Conservation (phyloP, 2,797 vertebrate species). For the Sebastes vulpes region DNA sequence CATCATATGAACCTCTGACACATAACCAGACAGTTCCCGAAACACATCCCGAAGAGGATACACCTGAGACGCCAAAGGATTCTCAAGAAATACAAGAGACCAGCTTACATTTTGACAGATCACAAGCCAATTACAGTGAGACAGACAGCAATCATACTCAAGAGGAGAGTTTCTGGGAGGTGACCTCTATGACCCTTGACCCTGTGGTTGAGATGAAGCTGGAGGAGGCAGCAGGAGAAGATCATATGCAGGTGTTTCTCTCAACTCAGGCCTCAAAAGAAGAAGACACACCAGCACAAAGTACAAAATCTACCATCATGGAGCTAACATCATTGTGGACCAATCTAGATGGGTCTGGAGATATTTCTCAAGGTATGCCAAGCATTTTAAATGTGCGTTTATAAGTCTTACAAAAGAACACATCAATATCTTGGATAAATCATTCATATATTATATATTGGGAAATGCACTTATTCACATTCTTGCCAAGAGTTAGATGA, state of each 20-base stretch:
- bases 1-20: slow-evolving; percentile 32
- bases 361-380: slow-evolving; percentile 71
- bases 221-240: slow-evolving; percentile 32
- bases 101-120: slow-evolving; percentile 19
- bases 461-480: not conserved
- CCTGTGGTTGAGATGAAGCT: slow-evolving; percentile 21
- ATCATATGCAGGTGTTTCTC: slow-evolving; percentile 13
- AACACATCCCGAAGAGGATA: slow-evolving; percentile 30
- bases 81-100: slow-evolving; percentile 59
- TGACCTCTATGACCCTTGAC: slow-evolving; percentile 26
- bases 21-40: slow-evolving; percentile 61
- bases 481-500: not conserved
- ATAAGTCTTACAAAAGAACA: not conserved
- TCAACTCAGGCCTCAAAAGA: slow-evolving; percentile 50
- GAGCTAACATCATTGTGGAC: slow-evolving; percentile 40
- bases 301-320: slow-evolving; percentile 17
- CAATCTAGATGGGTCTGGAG: slow-evolving; percentile 70
- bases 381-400: not conserved
- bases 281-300: slow-evolving; percentile 33
- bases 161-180: slow-evolving; percentile 33
- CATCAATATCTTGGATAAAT: not conserved
- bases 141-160: slow-evolving; percentile 17
- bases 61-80: slow-evolving; percentile 40
- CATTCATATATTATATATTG: not conserved
- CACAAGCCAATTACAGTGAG: slow-evolving; percentile 37